Conservation (phyloP, 2,888 invertebrate species). For the Deilephila porcellus region DNA sequence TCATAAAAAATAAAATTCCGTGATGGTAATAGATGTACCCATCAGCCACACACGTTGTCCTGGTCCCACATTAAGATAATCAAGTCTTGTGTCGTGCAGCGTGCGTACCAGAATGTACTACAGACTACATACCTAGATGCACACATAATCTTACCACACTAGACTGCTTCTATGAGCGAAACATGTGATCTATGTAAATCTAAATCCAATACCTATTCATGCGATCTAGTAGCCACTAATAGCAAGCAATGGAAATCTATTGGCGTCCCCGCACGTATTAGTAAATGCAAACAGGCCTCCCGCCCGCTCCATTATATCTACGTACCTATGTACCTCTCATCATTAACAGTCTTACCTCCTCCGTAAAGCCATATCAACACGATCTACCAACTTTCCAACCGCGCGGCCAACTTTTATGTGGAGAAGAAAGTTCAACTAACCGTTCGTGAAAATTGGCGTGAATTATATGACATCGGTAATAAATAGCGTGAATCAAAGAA, state of each 20-base stretch:
- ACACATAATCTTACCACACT: background rate
- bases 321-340: background rate
- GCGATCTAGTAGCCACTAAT: background rate
- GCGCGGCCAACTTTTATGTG: too few relatives aligned
- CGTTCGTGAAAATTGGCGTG: background rate
- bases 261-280: background rate
- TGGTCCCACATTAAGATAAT: too few relatives aligned
- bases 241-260: background rate
- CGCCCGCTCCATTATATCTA: background rate
- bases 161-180: background rate
- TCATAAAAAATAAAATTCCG: too few relatives aligned
- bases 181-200: background rate
- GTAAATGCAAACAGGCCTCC: background rate
- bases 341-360: background rate
- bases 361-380: background rate
- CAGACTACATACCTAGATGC: too few relatives aligned
- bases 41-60: too few relatives aligned
- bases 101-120: too few relatives aligned
- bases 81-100: too few relatives aligned
- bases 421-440: background rate
- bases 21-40: too few relatives aligned
- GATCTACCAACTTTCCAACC: background rate
- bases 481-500: background rate
- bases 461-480: background rate
- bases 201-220: slow-evolving; percentile 2